Base-by-base conservation (phyloP, 2,888 invertebrate genomes). In the Sphaerophoria rueppellii region DNA sequence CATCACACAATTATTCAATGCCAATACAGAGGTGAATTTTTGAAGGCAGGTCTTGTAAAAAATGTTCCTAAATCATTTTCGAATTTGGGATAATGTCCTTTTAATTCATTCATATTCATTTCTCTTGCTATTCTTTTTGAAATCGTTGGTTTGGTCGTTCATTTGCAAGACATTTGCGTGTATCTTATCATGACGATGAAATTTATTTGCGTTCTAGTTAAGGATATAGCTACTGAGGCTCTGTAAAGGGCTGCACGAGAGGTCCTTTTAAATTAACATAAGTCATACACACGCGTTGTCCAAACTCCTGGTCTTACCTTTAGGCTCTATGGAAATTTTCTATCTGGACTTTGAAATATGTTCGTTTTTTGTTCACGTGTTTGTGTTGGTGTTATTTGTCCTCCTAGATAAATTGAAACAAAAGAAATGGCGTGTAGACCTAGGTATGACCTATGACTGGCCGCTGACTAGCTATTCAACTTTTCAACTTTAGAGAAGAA, bases 201-300 rank as follows among this genome's bases (percentile, higher is more conserved):
- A 83, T 83, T 83, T 83, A 79, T 83, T 83, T 79, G 70, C 74
- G 79, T 83, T 83, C 83, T 83, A 79, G 75, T 79, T 83, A 83
- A 63, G 63, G 48, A 63, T 48, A 58, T n/a, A 4, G 6, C 11
- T 50, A 1, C 9, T 65, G 75, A 24, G 61, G 35, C 76, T 76
- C 5, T 63, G 50, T 69, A 69, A 57, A 72, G 61, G 75, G 71
- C 43, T 75, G 52, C n/a, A 46, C 37, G 58, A 37, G 12, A 72
- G 46, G 24, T 43, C 57, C 24, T 76, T 76, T 46, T 69, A 80
- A 76, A 80, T 72, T 67, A 80, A 83, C 83, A 83, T 72, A 83
- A 75, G 75, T 80, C 75, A 83, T 80, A 83, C 75, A 80, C 80
- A 80, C 80, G 83, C 83, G 75, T 76, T 80, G 52, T 57, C 69